A percentile compares a stretch with the other conserved stretches of the same genome.
Conservation (phyloP, 2,113 vertebrate genomes). For the Bos indicus region DNA sequence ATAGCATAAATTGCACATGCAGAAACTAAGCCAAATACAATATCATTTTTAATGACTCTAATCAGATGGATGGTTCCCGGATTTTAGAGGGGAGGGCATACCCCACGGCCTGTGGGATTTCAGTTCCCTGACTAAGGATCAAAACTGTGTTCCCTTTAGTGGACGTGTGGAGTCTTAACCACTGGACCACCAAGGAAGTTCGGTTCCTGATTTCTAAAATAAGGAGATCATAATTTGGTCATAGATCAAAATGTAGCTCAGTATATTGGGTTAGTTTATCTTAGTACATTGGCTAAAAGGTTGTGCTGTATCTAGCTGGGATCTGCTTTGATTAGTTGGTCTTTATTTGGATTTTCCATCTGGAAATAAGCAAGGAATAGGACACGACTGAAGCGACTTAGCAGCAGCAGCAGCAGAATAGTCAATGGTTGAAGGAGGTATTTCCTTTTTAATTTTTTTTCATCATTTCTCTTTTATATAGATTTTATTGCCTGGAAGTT, state of each 20-base stretch:
- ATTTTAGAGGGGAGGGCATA: neutral
- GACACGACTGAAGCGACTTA: too few relatives aligned
- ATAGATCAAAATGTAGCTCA: neutral
- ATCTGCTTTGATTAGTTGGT: neutral
- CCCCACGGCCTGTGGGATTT: neutral
- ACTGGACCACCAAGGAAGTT: neutral
- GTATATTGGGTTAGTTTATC: neutral
- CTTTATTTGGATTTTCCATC: neutral
- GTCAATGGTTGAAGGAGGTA: neutral
- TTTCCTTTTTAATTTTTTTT: neutral
- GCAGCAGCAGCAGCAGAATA: neutral
- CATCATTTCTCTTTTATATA: neutral
- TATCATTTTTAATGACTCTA: neutral
- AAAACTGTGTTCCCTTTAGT: neutral
- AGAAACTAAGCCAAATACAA: neutral
- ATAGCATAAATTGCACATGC: neutral
- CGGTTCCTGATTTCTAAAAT: neutral
- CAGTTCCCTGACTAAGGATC: neutral
- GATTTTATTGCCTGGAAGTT: neutral
- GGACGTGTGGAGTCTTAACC: neutral
- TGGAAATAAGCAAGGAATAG: neutral
- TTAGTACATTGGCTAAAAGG: neutral
- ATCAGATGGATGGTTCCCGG: neutral
- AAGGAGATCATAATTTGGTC: neutral
- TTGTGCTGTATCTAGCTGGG: neutral